Evolutionary conservation across 2,888 invertebrate species (phyloP).

Genomic region (Charanyca ferruginea): DNA sequence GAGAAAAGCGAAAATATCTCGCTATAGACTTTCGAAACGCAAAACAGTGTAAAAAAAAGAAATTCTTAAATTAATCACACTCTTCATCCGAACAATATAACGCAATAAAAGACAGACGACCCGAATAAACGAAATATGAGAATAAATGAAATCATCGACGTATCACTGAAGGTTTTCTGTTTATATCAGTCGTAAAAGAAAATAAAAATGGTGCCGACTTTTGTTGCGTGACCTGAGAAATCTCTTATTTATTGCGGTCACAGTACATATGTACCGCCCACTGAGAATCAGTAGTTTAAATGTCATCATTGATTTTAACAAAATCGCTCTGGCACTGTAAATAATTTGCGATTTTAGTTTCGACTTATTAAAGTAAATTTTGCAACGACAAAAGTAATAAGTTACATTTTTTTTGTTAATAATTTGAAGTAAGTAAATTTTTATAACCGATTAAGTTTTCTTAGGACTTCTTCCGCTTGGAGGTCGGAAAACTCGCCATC

Average conservation of each 20-base stretch:
- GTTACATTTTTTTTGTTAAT: too few species aligned
- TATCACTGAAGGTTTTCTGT: slow-evolving; percentile 20
- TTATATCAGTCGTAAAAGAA: slow-evolving; percentile 13
- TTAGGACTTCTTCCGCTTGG: too few species aligned
- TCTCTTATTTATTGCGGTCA: slow-evolving; percentile 36
- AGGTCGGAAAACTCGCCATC: too few species aligned
- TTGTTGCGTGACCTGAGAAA: slow-evolving; percentile 30
- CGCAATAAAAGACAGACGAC: slow-evolving; percentile 24
- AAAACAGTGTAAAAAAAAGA: slow-evolving; percentile 1
- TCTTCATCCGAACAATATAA: slow-evolving; percentile 18
- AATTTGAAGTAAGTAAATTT: too few species aligned
- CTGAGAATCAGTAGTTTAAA: slow-evolving; percentile 7
- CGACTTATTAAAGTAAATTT: too few species aligned
- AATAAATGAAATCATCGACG: slow-evolving; percentile 40
- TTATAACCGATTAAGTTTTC: too few species aligned
- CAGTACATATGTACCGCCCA: slow-evolving; percentile 7
- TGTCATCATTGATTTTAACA: too few species aligned
- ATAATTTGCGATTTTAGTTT: too few species aligned
- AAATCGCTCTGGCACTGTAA: too few species aligned
- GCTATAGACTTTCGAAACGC: too few species aligned
- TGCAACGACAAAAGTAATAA: too few species aligned
- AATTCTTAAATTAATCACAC: slow-evolving; percentile 5
- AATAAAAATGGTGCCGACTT: slow-evolving; percentile 27
- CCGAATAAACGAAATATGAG: slow-evolving; percentile 35
- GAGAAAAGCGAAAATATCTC: not conserved